Percentiles rank a stretch among this genome's conserved stretches.
Evolutionary conservation across 2,113 vertebrate species (phyloP).

Genomic region (Colius striatus): DNA sequence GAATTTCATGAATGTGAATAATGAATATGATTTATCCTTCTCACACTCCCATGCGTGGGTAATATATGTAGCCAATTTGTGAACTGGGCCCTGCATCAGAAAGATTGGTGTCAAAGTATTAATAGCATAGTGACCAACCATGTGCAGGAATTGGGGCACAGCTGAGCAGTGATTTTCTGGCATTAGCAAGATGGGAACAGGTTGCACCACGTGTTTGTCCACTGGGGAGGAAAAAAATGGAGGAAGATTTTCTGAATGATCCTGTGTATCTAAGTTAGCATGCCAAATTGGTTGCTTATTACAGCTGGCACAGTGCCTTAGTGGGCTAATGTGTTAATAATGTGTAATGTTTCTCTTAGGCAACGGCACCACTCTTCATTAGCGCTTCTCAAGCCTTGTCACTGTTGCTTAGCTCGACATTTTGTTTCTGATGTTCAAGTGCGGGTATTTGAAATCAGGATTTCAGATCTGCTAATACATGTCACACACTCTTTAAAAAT

Average conservation of each 20-base stretch:
- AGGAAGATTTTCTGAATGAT: slow-evolving; percentile 56
- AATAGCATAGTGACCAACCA: neutral
- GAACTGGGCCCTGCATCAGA: slow-evolving; percentile 12
- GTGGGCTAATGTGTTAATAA: slow-evolving; percentile 74
- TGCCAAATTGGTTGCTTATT: slow-evolving; percentile 72
- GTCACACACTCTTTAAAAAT: slow-evolving; percentile 78
- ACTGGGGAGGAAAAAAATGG: neutral
- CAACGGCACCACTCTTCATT: slow-evolving; percentile 71
- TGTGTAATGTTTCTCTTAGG: slow-evolving; percentile 61
- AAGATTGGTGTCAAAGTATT: slow-evolving; percentile 11
- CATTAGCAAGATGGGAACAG: neutral
- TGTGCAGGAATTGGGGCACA: neutral
- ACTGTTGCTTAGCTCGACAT: slow-evolving; percentile 48
- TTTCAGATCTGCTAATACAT: slow-evolving; percentile 68
- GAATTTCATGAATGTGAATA: slow-evolving; percentile 74
- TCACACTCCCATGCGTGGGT: slow-evolving; percentile 52
- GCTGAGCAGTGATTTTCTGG: slow-evolving; percentile 7
- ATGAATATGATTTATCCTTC: slow-evolving; percentile 72
- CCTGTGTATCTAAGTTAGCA: slow-evolving; percentile 37
- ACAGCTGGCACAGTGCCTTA: slow-evolving; percentile 73
- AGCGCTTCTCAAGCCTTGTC: slow-evolving; percentile 63
- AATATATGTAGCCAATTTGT: slow-evolving; percentile 65
- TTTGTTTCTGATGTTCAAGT: slow-evolving; percentile 57
- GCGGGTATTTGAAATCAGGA: slow-evolving; percentile 61
- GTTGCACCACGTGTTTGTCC: slow-evolving; percentile 10